Conservation (phyloP, 2,797 vertebrate species). For the Hemitrygon akajei region DNA sequence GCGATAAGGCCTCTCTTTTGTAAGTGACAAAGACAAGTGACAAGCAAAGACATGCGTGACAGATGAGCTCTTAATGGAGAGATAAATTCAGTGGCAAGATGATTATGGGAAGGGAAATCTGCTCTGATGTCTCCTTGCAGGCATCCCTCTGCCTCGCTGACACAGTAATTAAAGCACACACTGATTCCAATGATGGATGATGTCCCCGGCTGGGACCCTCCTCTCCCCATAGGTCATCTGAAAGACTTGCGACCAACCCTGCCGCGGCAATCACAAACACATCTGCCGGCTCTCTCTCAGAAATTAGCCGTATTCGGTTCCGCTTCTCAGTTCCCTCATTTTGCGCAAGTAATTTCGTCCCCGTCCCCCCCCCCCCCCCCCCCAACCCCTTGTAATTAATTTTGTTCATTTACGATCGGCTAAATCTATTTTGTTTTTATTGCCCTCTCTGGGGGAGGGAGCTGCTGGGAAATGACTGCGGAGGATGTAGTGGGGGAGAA, state of each 20-base stretch:
- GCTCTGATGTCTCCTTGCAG: conserved; percentile 53
- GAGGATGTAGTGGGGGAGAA: not conserved
- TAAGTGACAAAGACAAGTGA: conserved; percentile 64
- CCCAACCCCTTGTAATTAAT: not conserved
- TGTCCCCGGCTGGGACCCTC: conserved; percentile 67
- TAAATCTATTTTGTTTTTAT: not conserved
- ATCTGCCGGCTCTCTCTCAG: not conserved
- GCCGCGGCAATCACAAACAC: not conserved
- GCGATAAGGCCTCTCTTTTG: conserved; percentile 43
- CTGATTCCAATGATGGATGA: conserved; percentile 78
- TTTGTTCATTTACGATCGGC: not conserved
- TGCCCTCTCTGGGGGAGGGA: not conserved
- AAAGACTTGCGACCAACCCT: conserved; percentile 25
- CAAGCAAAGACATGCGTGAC: conserved; percentile 66
- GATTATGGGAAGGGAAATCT: conserved; percentile 58
- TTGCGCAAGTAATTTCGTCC: not conserved
- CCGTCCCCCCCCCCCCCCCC: no score
- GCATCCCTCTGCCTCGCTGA: conserved; percentile 71
- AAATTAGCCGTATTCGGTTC: not conserved
- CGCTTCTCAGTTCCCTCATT: not conserved
- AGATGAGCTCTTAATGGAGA: conserved; percentile 62
- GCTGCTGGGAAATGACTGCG: not conserved
- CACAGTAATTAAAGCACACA: conserved; percentile 79
- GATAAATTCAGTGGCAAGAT: conserved; percentile 49
- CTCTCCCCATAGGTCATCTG: conserved; percentile 41